Evolutionary conservation across 1,140 invertebrate species (phyloP), one percentile per base, ranked within the genome.

Genomic region (Probaryconus sp.): DNA sequence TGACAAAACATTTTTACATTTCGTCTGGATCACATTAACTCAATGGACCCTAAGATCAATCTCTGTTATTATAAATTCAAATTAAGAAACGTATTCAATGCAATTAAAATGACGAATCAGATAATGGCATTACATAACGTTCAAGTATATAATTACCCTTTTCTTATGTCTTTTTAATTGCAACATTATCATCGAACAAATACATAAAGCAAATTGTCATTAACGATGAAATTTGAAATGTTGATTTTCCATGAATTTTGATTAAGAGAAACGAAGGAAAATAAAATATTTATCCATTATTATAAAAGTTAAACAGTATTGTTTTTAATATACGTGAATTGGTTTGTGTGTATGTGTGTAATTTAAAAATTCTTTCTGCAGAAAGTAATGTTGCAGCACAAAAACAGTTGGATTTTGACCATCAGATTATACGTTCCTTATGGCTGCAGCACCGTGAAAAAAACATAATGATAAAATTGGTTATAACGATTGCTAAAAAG

Each of bases 1-100:
- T 68, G 56, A 58, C 64, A 58, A 68, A 68, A 58, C 58, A 37
- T 48, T 61, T 58, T 64, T 45, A 30, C 11, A n/a, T n/a, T 24
- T 24, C 21, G n/a, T 33, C n/a, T 51, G 14, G 30, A 33, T 50
- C 37, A 17, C 18, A 18, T 37, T 35, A 16, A n/a, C 14, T 64
- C 43, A 63, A 56, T 64, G 56, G 63, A 63, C 10, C 1, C 11
- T n/a, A 38, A 7, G n/a, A 64, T 64, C 26, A 33, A 16, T 20
- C 4, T 16, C 21, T 20, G 9, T 50, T 37, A 60, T 60, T 50
- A 47, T 51, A 50, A 24, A 60, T 45, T 60, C 30, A 51, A 68
- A 58, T 40, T 31, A 55, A 31, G n/a, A 50, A 38, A 45, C 26
- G 14, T 13, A 18, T 2, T 11, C 18, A 2, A n/a, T 11, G 28